Percentiles rank a stretch among this genome's conserved stretches.
Conservation (phyloP, 2,797 vertebrate genomes). For the Poecile montanus region DNA sequence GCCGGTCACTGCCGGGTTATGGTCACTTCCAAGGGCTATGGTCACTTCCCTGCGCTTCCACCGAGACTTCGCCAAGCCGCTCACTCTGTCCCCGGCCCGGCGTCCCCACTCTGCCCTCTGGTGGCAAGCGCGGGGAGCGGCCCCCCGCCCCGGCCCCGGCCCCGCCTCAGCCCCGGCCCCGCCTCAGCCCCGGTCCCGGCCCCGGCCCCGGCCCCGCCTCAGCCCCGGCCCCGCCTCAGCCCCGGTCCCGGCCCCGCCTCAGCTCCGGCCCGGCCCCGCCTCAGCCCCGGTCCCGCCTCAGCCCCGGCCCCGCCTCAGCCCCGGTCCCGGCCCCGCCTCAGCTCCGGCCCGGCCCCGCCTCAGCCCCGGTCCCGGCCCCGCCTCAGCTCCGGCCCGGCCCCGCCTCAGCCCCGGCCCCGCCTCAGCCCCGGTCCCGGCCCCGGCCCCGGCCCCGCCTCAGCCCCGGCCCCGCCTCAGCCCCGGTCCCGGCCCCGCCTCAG, state of each 20-base stretch:
- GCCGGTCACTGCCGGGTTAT: too few relatives aligned
- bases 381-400: too few relatives aligned
- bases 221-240: background rate
- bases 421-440: background rate
- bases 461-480: too few relatives aligned
- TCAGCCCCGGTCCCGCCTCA: too few relatives aligned
- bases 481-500: background rate
- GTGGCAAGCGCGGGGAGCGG: background rate
- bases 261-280: background rate
- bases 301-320: too few relatives aligned
- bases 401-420: background rate
- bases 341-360: too few relatives aligned
- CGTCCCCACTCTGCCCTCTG: background rate
- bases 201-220: background rate
- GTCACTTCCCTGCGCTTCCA: too few relatives aligned
- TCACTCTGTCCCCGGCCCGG: rapidly evolving
- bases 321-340: background rate
- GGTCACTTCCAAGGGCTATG: background rate
- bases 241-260: background rate
- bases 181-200: too few relatives aligned
- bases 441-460: background rate
- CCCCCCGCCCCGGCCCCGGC: too few relatives aligned
- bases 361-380: background rate
- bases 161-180: background rate
- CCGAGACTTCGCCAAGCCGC: too few relatives aligned